phyloP scores from a whole-genome alignment of 2,113 vertebrate genomes.

The Choloepus hoffmanni region DNA sequence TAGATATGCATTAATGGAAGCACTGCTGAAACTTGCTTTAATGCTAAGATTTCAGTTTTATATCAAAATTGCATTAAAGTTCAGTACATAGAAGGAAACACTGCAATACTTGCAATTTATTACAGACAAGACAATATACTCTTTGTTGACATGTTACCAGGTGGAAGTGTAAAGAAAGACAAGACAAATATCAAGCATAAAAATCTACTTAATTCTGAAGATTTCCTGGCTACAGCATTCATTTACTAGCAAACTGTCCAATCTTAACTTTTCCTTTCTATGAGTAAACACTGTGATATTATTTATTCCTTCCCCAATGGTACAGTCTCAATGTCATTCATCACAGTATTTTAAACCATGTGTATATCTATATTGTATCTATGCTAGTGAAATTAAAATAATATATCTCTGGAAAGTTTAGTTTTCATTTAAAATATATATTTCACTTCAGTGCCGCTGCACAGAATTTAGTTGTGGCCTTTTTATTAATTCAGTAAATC shows the following conservation, averaged over 20 bases:
- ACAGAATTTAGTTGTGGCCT: background rate
- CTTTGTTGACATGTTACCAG: background rate
- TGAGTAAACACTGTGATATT: too few relatives aligned
- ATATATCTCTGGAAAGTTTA: too few relatives aligned
- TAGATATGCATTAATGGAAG: too few relatives aligned
- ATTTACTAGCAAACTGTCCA: background rate
- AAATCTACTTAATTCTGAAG: background rate
- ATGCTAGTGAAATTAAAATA: too few relatives aligned
- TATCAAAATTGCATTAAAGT: background rate
- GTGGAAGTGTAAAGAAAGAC: background rate
- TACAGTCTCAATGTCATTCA: too few relatives aligned
- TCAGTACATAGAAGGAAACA: background rate
- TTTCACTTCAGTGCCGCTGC: too few relatives aligned
- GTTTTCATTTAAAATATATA: too few relatives aligned
- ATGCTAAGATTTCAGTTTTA: background rate
- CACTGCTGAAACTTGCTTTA: too few relatives aligned
- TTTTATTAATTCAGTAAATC: background rate
- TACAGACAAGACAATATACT: background rate
- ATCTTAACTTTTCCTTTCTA: too few relatives aligned
- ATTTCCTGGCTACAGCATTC: background rate
- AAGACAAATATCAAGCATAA: background rate
- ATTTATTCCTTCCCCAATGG: too few relatives aligned
- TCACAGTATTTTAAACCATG: too few relatives aligned
- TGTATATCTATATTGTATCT: too few relatives aligned
- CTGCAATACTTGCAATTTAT: background rate